Evolutionary conservation across 2,888 invertebrate species (phyloP), one percentile per base, ranked within the genome.

Genomic region (Melikaiella ostensackeni): DNA sequence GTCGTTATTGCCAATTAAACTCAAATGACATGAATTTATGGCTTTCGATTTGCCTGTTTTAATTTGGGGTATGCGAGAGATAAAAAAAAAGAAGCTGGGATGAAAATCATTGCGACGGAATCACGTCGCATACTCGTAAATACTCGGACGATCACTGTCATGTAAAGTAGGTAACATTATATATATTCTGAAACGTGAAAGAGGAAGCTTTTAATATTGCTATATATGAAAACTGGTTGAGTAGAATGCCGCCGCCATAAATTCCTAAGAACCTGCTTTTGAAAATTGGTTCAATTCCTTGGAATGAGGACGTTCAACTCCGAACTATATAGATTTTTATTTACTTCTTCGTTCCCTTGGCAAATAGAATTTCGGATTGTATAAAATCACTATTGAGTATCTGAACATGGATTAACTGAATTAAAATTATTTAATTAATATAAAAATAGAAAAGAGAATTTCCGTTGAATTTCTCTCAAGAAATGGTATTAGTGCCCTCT

Each of bases 1-100:
- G 59, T 59, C 59, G 59, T 59, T 59, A 59, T 59, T 11, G 11
- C 27, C 59, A 59, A 59, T 59, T 59, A 27, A 59, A 59, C 59
- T 59, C 59, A 24, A 59, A 59, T 59, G 16, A 59, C 7, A 5
- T 59, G 24, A 59, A 59, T 59, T 59, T 16, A 59, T 59, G 59
- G 16, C 6, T 7, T 6, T 16, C 8, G 27, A 27, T 59, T 24
- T 11, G 27, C 27, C 16, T 59, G 27, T 59, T 59, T 24, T 16
- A 59, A 59, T 59, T 59, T 59, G 5, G 27, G 27, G 59, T 59
- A 27, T 59, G 24, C 59, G 11, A 59, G 59, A 59, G 16, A 21
- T 27, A 27, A 59, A 59, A 59, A 57, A 57, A 59, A 55, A 55
- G 57, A 13, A 57, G 42, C 13, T 27, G 13, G 4, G 6, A 1